Evolutionary conservation across 2,797 vertebrate species (phyloP).

Genomic region (Lutjanus campechanus): DNA sequence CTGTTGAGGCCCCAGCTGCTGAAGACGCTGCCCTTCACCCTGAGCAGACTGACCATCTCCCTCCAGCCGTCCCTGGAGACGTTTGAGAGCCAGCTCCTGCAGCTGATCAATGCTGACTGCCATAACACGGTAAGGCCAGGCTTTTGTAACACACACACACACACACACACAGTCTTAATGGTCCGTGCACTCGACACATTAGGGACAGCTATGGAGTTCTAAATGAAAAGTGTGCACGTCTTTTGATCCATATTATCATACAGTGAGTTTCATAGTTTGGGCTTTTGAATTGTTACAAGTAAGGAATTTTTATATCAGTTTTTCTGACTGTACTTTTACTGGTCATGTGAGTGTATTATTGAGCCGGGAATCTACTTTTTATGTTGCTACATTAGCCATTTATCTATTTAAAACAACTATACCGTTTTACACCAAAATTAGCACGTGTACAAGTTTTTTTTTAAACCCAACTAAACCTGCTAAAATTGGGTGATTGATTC

Average conservation of each 20-base stretch:
- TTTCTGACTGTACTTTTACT: no score
- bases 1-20: slow-evolving; percentile 90
- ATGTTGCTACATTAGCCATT: no score
- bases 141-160: slow-evolving; percentile 17
- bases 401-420: no score
- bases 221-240: not conserved
- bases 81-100: slow-evolving; percentile 92
- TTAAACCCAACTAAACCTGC: no score
- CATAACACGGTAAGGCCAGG: slow-evolving; percentile 87
- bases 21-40: slow-evolving; percentile 84
- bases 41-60: slow-evolving; percentile 87
- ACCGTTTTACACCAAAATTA: no score
- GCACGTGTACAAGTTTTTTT: no score
- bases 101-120: slow-evolving; percentile 87
- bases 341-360: no score
- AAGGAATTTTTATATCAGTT: no score
- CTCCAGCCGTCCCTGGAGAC: slow-evolving; percentile 91
- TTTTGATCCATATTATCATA: slow-evolving; percentile 20
- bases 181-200: slow-evolving; percentile 7
- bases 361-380: no score
- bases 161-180: not conserved
- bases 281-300: not conserved
- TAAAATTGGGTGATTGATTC: no score
- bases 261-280: not conserved
- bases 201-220: not conserved